Base-by-base conservation (phyloP, 2,113 vertebrate species). In the Otus sunia region DNA sequence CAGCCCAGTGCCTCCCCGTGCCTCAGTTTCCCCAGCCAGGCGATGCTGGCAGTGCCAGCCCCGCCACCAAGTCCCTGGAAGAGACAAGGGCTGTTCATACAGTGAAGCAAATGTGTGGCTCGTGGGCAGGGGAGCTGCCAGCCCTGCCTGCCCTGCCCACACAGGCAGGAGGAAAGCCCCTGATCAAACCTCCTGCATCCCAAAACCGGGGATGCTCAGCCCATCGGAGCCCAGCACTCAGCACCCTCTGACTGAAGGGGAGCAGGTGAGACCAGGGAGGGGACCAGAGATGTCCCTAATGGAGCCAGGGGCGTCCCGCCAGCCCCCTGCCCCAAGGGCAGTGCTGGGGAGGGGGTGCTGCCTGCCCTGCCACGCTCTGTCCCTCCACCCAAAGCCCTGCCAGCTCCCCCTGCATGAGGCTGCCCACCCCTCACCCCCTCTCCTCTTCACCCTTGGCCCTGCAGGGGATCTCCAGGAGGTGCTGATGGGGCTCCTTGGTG, bases 21-120 rank as follows among this genome's bases (percentile, higher is more conserved):
- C 66, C 73, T 67, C 72, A 73, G 73, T 55, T 50, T 89, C 79
- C 60, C n/a, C 47, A 55, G 39, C 6, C 15, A 10, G 36, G 50
- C 0, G 30, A 55, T 10, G 29, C 69, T 17, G 43, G 63, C 1
- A 1, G 47, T 45, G 47, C 47, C 21, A 45, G 50, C 37, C 32
- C 60, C 52, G 53, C 52, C 45, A 41, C 39, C 18, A 12, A 10
- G 15, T 15, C 27, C 26, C 43, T 14, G 12, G 18, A 53, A 34
- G 18, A 34, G 66, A 29, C 1, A 0, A 49, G 13, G 17, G 43
- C 34, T 39, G 23, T 15, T 39, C 15, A 4, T 4, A 18, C 20
- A 39, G 52, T 2, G 39, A 21, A 34, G 23, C 9, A 22, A 6
- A 43, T 0, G 10, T 8, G 10, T 5, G n/a, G 49, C 49, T 37